Conservation (phyloP, 2,888 invertebrate species). For the Chrysolina oricalcia region DNA sequence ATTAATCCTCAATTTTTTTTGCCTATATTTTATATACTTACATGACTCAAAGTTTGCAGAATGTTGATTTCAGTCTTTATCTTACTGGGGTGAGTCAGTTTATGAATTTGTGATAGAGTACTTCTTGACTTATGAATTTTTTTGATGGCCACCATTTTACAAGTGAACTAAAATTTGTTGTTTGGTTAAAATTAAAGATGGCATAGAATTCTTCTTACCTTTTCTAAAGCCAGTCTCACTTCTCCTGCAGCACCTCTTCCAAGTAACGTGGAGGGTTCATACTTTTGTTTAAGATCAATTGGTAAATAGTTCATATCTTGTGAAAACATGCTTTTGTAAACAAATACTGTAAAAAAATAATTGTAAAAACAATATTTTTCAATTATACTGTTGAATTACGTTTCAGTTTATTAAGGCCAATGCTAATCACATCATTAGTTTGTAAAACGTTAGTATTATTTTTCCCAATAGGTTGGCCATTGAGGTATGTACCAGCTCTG, state of each 20-base stretch:
- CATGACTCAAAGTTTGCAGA: constrained; percentile 84
- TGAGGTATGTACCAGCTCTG: constrained; percentile 49
- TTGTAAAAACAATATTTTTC: background rate
- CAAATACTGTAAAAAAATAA: constrained; percentile 45
- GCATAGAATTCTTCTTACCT: constrained; percentile 70
- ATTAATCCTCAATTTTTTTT: too few relatives aligned
- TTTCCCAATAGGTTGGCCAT: constrained; percentile 46
- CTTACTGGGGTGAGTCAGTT: constrained; percentile 76
- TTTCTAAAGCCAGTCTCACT: constrained; percentile 83
- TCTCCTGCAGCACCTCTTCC: constrained; percentile 91
- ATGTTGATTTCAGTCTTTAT: constrained; percentile 88
- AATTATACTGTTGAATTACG: constrained; percentile 70
- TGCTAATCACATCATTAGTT: constrained; percentile 82
- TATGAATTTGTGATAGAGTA: constrained; percentile 69
- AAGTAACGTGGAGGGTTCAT: constrained; percentile 82
- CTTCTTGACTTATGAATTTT: constrained; percentile 82
- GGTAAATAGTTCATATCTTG: constrained; percentile 72
- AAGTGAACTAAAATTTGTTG: constrained; percentile 74
- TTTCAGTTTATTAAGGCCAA: constrained; percentile 74
- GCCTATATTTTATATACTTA: too few relatives aligned
- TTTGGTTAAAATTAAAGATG: background rate
- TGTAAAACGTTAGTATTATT: constrained; percentile 74
- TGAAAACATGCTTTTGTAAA: constrained; percentile 47
- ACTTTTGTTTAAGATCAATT: constrained; percentile 78
- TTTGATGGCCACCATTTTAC: constrained; percentile 87